Percentiles rank a stretch among this genome's conserved stretches.
Evolutionary conservation across 2,888 invertebrate species (phyloP).

Genomic region (Heliconius ismenius): DNA sequence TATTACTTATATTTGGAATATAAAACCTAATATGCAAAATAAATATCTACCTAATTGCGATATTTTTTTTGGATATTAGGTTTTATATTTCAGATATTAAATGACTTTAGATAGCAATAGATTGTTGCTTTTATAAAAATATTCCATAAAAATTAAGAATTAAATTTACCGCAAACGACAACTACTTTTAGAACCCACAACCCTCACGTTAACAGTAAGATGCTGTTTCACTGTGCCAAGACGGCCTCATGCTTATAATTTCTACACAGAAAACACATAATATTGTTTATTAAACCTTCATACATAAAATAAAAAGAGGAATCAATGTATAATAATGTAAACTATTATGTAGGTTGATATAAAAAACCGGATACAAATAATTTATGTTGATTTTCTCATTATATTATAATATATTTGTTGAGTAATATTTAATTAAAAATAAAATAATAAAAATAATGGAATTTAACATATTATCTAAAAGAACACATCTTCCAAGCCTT

Average conservation of each 20-base stretch:
- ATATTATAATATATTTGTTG: not conserved
- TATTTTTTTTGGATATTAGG: too few relatives aligned
- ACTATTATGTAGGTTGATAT: not conserved
- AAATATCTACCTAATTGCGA: too few relatives aligned
- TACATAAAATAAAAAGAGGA: not conserved
- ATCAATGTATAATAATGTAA: not conserved
- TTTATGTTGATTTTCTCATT: not conserved
- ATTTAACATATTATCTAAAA: slow-evolving; percentile 1
- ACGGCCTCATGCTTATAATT: not conserved
- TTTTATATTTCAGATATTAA: too few relatives aligned
- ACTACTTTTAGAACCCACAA: not conserved
- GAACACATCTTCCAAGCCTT: not conserved
- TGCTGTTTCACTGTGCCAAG: not conserved
- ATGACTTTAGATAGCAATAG: too few relatives aligned
- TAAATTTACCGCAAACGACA: too few relatives aligned
- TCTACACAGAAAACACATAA: not conserved
- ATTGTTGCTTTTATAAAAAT: too few relatives aligned
- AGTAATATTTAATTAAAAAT: not conserved
- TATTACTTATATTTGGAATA: too few relatives aligned
- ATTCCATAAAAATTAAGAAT: too few relatives aligned
- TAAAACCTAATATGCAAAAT: too few relatives aligned
- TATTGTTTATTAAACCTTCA: not conserved
- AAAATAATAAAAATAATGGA: not conserved
- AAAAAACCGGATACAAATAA: slow-evolving; percentile 2
- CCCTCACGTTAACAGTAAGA: too few relatives aligned